phyloP scores from a whole-genome alignment of 2,797 vertebrate genomes.

The Dromococcyx pavoninus region DNA sequence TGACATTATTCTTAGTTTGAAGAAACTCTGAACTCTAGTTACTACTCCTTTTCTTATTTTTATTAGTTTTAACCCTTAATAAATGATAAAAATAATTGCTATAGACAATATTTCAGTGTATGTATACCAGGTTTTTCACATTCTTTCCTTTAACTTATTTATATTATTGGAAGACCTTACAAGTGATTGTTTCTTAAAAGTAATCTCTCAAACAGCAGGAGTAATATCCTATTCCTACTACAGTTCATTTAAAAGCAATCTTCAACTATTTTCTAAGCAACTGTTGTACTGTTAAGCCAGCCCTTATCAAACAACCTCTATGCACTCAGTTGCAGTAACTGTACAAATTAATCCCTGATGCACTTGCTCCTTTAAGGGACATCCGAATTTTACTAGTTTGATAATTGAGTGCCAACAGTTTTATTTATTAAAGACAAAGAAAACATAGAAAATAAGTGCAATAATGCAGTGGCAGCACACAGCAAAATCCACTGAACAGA shows the following conservation, averaged over 20 bases:
- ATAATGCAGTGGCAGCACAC: neutral
- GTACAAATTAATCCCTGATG: neutral
- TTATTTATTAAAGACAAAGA: neutral
- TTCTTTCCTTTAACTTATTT: neutral
- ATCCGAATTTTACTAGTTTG: neutral
- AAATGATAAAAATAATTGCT: neutral
- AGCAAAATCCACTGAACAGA: neutral
- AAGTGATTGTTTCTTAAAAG: neutral
- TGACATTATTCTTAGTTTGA: neutral
- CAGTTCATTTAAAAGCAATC: neutral
- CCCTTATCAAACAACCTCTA: neutral
- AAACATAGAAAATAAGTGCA: neutral
- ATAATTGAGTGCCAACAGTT: neutral
- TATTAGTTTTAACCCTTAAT: neutral
- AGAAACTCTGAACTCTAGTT: neutral
- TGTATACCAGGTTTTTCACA: neutral
- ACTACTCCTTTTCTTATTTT: neutral
- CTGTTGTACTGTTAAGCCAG: neutral
- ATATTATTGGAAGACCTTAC: neutral
- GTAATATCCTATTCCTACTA: neutral
- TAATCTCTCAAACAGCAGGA: neutral
- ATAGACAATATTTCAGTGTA: neutral
- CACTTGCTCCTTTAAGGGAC: neutral
- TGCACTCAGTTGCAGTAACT: neutral
- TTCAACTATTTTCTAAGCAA: neutral